These are phyloP conservation scores for Phenacoccus solenopsis DNA, from an alignment of 1,140 invertebrate species.

Conservation along the genomic window DNA sequence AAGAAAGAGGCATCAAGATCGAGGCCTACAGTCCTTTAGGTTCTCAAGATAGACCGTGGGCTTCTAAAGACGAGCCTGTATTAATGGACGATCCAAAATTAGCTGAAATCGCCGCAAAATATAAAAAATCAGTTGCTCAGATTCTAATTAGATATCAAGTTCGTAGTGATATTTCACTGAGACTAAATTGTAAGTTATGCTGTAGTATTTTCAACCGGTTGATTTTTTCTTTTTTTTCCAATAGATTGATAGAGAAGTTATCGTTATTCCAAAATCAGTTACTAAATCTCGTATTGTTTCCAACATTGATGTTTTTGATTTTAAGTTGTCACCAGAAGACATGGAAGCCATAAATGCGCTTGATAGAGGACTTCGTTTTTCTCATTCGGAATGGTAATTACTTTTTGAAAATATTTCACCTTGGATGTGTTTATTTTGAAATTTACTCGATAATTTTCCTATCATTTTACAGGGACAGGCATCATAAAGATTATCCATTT, in stretches of 20 bases:
- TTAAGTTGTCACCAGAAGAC: conserved; percentile 45
- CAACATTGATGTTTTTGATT: conserved; percentile 61
- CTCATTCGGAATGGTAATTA: not conserved
- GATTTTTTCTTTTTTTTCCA: conserved; percentile 21
- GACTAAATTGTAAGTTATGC: not conserved
- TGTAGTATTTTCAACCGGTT: not conserved
- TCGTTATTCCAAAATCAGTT: conserved; percentile 52
- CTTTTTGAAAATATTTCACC: not conserved
- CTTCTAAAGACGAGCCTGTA: conserved; percentile 42
- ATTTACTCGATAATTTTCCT: not conserved
- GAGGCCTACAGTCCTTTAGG: conserved; percentile 73
- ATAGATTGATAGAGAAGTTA: conserved; percentile 39
- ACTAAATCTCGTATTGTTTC: conserved; percentile 50
- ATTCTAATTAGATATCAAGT: conserved; percentile 49
- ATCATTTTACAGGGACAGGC: not conserved
- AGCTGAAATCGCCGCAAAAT: conserved; percentile 49
- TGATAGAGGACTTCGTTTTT: not conserved
- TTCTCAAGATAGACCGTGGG: conserved; percentile 44
- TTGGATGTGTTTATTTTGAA: not conserved
- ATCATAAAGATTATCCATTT: not conserved
- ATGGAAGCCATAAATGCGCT: not conserved
- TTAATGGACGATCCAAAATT: conserved; percentile 50
- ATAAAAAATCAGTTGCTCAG: conserved; percentile 55
- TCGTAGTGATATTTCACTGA: conserved; percentile 32
- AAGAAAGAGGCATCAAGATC: conserved; percentile 47